A percentile compares a stretch with the other conserved stretches of the same genome.
These are phyloP conservation scores for Eidolon helvum DNA, from an alignment of 2,113 vertebrate genomes.

Conservation along the genomic window DNA sequence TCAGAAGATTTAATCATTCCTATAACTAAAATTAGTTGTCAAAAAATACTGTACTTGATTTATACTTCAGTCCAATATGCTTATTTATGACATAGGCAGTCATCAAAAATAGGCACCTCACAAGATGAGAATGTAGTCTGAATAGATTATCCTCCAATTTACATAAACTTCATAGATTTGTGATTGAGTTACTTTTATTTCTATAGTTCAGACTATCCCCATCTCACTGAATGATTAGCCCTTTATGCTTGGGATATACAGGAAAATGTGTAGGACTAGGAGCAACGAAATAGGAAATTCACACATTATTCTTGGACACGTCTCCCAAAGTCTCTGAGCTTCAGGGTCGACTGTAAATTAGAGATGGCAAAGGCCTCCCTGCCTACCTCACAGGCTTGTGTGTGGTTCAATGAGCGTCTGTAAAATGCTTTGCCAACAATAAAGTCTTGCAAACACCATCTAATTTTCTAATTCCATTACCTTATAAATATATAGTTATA, in stretches of 20 bases:
- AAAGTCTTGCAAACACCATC: background rate
- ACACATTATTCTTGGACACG: background rate
- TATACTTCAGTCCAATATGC: background rate
- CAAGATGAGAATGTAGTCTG: background rate
- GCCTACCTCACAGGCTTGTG: slow-evolving; percentile 50
- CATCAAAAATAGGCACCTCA: background rate
- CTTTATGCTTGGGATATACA: background rate
- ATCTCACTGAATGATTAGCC: background rate
- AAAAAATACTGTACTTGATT: background rate
- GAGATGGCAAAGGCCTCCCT: background rate
- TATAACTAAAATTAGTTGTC: background rate
- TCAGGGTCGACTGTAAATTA: background rate
- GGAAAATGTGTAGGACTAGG: background rate
- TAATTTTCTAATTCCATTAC: slow-evolving; percentile 21
- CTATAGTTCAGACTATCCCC: background rate
- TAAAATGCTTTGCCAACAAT: slow-evolving; percentile 19
- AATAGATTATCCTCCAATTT: background rate
- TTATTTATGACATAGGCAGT: background rate
- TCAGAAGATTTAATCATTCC: slow-evolving; percentile 24
- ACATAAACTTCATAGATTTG: background rate
- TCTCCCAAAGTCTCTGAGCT: background rate
- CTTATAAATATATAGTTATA: background rate
- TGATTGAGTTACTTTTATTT: background rate
- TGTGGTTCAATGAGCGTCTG: background rate
- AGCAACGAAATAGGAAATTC: background rate